A percentile compares a stretch with the other conserved stretches of the same genome.
These are phyloP conservation scores for Phoeniculus purpureus DNA, from an alignment of 2,797 vertebrate species.

Conservation along the genomic window DNA sequence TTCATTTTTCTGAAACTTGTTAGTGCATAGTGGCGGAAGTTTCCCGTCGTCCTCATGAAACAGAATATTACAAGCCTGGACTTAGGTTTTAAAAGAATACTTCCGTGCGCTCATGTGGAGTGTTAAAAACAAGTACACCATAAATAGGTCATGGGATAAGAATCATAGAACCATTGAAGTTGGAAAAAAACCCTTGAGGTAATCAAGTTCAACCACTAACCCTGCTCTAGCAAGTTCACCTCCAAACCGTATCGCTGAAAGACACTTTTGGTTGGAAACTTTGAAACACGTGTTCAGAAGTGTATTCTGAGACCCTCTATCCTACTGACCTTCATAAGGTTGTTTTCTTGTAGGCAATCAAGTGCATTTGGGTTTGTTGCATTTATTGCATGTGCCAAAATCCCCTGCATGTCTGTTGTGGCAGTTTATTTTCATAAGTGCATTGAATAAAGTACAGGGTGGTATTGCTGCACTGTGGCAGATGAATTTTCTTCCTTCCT, in stretches of 20 bases:
- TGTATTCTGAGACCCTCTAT: not conserved
- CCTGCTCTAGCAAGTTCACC: no score
- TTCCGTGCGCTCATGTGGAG: accelerated
- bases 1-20: not conserved
- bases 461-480: not conserved
- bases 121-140: not conserved
- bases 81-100: not conserved
- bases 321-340: not conserved
- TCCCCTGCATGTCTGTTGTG: not conserved
- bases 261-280: not conserved
- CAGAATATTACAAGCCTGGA: not conserved
- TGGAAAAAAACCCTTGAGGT: no score
- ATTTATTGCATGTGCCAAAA: not conserved
- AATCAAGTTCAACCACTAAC: no score
- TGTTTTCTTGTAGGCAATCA: not conserved
- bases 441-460: not conserved
- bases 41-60: not conserved
- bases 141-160: not conserved
- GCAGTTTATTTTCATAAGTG: not conserved
- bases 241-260: not conserved
- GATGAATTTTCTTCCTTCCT: not conserved
- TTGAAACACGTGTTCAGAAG: not conserved
- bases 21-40: not conserved
- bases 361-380: not conserved
- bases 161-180: not conserved